Base-by-base conservation (phyloP, 2,797 vertebrate genomes). In the Oreortyx pictus region DNA sequence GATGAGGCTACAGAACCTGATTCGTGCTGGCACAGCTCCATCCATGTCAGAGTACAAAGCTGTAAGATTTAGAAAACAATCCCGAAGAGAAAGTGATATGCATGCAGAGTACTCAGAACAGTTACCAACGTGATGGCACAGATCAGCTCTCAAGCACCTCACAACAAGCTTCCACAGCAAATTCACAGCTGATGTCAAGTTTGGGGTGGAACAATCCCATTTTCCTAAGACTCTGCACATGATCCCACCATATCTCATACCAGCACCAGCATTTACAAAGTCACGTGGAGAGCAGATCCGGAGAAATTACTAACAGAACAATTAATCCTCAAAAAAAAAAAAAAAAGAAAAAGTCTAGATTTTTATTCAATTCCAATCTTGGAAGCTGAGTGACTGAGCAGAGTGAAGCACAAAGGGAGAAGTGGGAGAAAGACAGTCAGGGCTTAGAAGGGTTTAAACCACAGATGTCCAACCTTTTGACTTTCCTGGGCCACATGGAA, bases 141-240 rank as follows among this genome's bases (percentile, higher is more conserved):
- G 74, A 39, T 9, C 79, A 72, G 23, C 49, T 41, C 76, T 24
- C 37, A 27, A 66, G 54, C 71, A 65, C 25, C 49, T 31, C 2
- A 60, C 14, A 88, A 50, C 25, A 65, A 75, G 23, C 19, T 77
- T 50, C 56, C 59, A 85, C 37, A 10, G 31, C 82, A 92, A 62
- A 49, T 65, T 61, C 76, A 35, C n/a, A 49, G 61, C 27, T 77
- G 19, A 31, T 35, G 27, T 47, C 71, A 60, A 82, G 46, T 39
- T 41, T 33, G 25, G 23, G 14, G 62, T 86, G 59, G 50, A 85
- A 89, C 73, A 78, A 71, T 33, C 79, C 70, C 59, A 35, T 81
- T 75, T 88, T 41, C 85, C 89, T 94, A 94, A 92, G 82, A 27
- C 70, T 73, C 59, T 86, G 66, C 87, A 88, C 76, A 75, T 87